These are phyloP conservation scores for Drosophila niveifrons DNA, from an alignment of 2,888 invertebrate genomes.

Conservation along the genomic window DNA sequence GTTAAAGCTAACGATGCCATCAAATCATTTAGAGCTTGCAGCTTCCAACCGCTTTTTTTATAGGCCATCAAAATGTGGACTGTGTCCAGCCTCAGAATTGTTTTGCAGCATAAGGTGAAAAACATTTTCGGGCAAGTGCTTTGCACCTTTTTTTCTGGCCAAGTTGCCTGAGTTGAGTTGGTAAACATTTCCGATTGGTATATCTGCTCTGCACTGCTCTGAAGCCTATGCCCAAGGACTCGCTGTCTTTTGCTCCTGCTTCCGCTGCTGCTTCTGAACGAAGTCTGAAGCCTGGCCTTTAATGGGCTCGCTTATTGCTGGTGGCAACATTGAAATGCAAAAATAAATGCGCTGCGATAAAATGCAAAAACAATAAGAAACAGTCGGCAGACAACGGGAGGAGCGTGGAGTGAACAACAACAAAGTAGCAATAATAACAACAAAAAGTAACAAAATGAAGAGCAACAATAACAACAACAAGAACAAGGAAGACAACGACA, in stretches of 20 bases:
- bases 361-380: constrained; percentile 78
- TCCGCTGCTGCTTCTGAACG: not conserved
- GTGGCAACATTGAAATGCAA: constrained; percentile 75
- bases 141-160: constrained; percentile 13
- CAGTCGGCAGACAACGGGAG: constrained; percentile 14
- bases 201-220: constrained; percentile 1
- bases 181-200: constrained; percentile 25
- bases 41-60: constrained; percentile 1
- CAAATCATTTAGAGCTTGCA: not conserved
- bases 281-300: constrained; percentile 26
- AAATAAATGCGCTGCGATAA: constrained; percentile 80
- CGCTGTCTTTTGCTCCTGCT: not conserved
- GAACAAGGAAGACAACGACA: constrained; percentile 59
- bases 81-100: constrained; percentile 4
- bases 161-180: constrained; percentile 8
- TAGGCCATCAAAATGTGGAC: constrained; percentile 13
- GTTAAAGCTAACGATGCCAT: constrained; percentile 5
- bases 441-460: constrained; percentile 6
- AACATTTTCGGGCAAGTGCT: constrained; percentile 14
- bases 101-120: not conserved
- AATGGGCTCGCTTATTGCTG: constrained; percentile 53
- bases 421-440: constrained; percentile 7
- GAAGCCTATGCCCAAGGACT: not conserved
- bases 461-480: constrained; percentile 42
- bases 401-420: too few relatives aligned